Percentiles rank a stretch among this genome's conserved stretches.
phyloP scores from a whole-genome alignment of 2,113 vertebrate genomes.

The Amblyopsis rosae region DNA sequence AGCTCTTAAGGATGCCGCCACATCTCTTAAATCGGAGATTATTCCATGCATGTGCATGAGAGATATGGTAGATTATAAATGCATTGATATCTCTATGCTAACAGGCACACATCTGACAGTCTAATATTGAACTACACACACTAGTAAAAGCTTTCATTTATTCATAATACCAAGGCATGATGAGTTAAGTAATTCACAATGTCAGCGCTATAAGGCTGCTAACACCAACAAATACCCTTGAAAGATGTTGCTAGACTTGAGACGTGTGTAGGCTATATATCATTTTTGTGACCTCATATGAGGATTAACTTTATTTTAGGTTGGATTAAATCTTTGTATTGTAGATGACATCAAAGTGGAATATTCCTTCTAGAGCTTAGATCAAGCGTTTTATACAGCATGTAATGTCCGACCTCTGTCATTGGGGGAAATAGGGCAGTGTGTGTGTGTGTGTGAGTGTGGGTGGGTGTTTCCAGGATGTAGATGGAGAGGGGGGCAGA shows the following conservation, averaged over 20 bases:
- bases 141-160: conserved; percentile 62
- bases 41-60: conserved; percentile 61
- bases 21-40: conserved; percentile 62
- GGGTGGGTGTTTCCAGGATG: conserved; percentile 9
- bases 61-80: conserved; percentile 65
- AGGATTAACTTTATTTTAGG: conserved; percentile 58
- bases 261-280: conserved; percentile 17
- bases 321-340: conserved; percentile 51
- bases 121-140: conserved; percentile 41
- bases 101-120: conserved; percentile 46
- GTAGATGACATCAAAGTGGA: conserved; percentile 44
- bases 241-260: conserved; percentile 15
- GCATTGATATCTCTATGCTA: conserved; percentile 43
- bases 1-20: conserved; percentile 62
- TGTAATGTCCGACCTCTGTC: conserved; percentile 27
- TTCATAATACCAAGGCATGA: conserved; percentile 59
- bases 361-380: conserved; percentile 16
- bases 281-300: conserved; percentile 25
- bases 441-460: conserved; percentile 9
- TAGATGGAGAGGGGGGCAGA: not conserved
- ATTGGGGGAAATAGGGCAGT: conserved; percentile 11
- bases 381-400: conserved; percentile 10
- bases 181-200: conserved; percentile 50
- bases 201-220: not conserved
- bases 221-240: conserved; percentile 5